phyloP scores from a whole-genome alignment of 2,797 vertebrate species.

The Lycodopsis pacificus region DNA sequence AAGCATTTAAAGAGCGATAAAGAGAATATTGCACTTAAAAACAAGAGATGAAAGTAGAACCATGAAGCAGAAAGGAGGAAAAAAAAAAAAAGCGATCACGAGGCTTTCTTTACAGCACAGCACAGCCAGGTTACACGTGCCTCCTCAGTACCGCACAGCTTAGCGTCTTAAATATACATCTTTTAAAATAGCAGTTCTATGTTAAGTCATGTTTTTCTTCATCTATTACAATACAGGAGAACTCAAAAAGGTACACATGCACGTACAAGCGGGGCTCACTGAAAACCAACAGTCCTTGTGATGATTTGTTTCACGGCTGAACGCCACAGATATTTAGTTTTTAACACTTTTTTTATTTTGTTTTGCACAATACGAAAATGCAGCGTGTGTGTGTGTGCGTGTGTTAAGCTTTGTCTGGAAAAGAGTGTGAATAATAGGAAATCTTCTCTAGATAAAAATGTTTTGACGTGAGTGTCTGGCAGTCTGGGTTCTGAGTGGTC shows the following conservation, averaged over 20 bases:
- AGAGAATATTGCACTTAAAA: constrained; percentile 88
- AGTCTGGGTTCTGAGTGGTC: constrained; percentile 70
- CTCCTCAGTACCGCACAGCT: constrained; percentile 83
- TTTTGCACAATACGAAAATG: constrained; percentile 66
- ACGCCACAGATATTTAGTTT: constrained; percentile 27
- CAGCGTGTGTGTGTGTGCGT: constrained; percentile 31
- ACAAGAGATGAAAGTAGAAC: constrained; percentile 75
- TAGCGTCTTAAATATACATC: constrained; percentile 79
- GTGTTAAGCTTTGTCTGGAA: constrained; percentile 43
- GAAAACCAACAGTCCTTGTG: constrained; percentile 68
- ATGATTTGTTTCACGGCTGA: constrained; percentile 65
- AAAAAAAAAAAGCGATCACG: constrained; percentile 56
- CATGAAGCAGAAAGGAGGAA: constrained; percentile 64
- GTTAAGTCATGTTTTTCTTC: constrained; percentile 69
- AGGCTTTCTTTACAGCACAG: constrained; percentile 82
- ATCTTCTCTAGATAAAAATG: constrained; percentile 68
- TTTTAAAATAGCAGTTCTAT: constrained; percentile 77
- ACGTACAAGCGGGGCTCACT: constrained; percentile 90
- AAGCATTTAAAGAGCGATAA: constrained; percentile 79
- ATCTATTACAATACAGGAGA: constrained; percentile 88
- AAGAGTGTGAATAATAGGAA: constrained; percentile 59
- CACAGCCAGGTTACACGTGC: constrained; percentile 81
- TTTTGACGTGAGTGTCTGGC: constrained; percentile 76
- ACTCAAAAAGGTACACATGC: constrained; percentile 88
- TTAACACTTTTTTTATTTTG: constrained; percentile 11